Percentiles rank a stretch among this genome's conserved stretches.
phyloP scores from a whole-genome alignment of 2,113 vertebrate genomes.

The Charadrius vociferus region DNA sequence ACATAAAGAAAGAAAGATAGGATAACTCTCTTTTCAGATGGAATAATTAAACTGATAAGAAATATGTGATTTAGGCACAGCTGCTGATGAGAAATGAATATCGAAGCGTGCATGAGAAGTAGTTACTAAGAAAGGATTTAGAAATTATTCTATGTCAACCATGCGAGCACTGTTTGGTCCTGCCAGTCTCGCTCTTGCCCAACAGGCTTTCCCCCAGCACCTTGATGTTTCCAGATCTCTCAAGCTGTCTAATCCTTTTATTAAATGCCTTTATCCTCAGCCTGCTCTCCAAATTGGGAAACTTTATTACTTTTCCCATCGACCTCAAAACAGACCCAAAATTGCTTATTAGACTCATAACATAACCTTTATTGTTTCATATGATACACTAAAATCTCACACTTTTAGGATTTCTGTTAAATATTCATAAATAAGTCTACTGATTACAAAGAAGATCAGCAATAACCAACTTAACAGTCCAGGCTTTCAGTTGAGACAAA shows the following conservation, averaged over 20 bases:
- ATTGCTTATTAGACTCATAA: neutral
- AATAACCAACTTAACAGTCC: neutral
- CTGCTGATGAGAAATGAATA: neutral
- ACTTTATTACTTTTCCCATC: neutral
- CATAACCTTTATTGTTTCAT: neutral
- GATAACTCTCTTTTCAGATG: neutral
- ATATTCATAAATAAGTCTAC: neutral
- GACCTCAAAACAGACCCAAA: neutral
- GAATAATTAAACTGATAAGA: neutral
- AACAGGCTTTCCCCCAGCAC: neutral
- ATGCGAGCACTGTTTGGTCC: neutral
- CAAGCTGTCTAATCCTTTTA: neutral
- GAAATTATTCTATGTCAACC: neutral
- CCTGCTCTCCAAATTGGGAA: neutral
- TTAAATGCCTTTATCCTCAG: neutral
- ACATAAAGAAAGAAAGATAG: neutral
- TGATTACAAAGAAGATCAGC: neutral
- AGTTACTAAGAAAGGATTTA: neutral
- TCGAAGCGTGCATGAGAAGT: neutral
- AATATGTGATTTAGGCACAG: neutral
- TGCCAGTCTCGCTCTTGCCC: neutral
- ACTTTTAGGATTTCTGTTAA: neutral
- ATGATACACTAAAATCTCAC: neutral
- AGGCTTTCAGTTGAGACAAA: neutral
- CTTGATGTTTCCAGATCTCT: neutral